Evolutionary conservation across 92 coral and sea anemone species (phyloP).

Genomic region (Scolanthus callimorphus): DNA sequence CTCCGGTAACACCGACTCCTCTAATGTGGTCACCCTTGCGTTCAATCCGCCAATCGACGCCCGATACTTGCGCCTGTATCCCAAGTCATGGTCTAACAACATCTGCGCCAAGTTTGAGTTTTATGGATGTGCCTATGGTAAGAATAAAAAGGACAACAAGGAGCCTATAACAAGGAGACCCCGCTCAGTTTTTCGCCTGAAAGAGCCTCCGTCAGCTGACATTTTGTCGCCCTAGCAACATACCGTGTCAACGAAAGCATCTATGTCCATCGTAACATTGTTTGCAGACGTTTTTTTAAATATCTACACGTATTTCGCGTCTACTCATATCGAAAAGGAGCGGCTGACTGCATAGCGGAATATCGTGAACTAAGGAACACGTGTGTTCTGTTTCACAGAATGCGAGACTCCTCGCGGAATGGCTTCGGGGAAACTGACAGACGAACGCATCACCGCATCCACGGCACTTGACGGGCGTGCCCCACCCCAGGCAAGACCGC

Average conservation of each 20-base stretch:
- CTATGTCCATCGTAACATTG: too few species aligned
- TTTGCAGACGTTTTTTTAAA: too few species aligned
- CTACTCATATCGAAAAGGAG: too few species aligned
- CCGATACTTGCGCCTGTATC: slow-evolving; percentile 60
- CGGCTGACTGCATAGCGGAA: too few species aligned
- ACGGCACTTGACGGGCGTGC: slow-evolving; percentile 19
- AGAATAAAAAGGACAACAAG: slow-evolving; percentile 9
- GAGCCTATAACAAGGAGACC: too few species aligned
- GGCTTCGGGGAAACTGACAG: slow-evolving; percentile 33
- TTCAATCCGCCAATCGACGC: slow-evolving; percentile 46
- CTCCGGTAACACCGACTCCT: slow-evolving; percentile 39
- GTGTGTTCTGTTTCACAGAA: too few species aligned
- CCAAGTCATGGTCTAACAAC: slow-evolving; percentile 57
- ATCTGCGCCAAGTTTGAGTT: slow-evolving; percentile 66
- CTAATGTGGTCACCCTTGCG: slow-evolving; percentile 33
- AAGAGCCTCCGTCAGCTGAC: too few species aligned
- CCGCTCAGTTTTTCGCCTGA: too few species aligned
- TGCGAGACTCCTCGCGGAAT: slow-evolving; percentile 56
- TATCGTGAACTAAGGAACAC: too few species aligned
- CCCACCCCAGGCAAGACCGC: slow-evolving; percentile 37
- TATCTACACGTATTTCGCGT: too few species aligned
- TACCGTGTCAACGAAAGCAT: too few species aligned
- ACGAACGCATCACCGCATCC: slow-evolving; percentile 24
- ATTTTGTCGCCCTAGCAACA: too few species aligned
- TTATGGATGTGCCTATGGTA: slow-evolving; percentile 77